Evolutionary conservation across 2,113 vertebrate species (phyloP), one percentile per base, ranked within the genome.

Genomic region (Pangasianodon gigas): DNA sequence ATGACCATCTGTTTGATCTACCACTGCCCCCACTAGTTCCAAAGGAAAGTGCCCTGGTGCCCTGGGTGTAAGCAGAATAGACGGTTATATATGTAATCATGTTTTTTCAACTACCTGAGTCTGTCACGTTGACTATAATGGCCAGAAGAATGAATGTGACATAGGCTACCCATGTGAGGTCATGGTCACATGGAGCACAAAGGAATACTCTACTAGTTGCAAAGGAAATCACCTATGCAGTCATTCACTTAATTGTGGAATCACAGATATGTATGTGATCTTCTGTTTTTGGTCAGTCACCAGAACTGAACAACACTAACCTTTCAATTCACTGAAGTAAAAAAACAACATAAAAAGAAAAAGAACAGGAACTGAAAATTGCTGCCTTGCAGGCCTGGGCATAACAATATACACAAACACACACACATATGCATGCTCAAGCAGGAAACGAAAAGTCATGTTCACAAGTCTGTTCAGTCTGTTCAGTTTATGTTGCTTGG

Each of bases 361-460:
- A 44, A 54, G 26, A 84, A 60, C 37, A 46, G 82, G n/a, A 84
- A 62, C 21, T 18, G 24, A 46, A 46, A 62, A 41, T 62, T 62
- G 56, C 54, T 84, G 37, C 56, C 82, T 84, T 46, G 56, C 19
- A 84, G 37, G 41, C 37, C 56, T 62, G 24, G 56, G 21, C 24
- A 84, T 56, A 37, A 58, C 51, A 83, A 9, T 26, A 11, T 84
- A 84, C 37, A 84, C 82, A 84, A 44, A 83, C 52, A 32, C 48
- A 37, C 37, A 62, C 56, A 84, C 52, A 81, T 26, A 79, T 32
- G 51, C 79, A 58, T 60, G 56, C 52, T 84, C n/a, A 84, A 41
- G 82, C 54, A 60, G 82, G 82, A 84, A 84, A 60, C 37, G 58
- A 83, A 56, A 52, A 2, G 19, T 19, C 41, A 46, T 46, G 74